Evolutionary conservation across 2,888 invertebrate species (phyloP).

Genomic region (Lasioglossum figueresi): DNA sequence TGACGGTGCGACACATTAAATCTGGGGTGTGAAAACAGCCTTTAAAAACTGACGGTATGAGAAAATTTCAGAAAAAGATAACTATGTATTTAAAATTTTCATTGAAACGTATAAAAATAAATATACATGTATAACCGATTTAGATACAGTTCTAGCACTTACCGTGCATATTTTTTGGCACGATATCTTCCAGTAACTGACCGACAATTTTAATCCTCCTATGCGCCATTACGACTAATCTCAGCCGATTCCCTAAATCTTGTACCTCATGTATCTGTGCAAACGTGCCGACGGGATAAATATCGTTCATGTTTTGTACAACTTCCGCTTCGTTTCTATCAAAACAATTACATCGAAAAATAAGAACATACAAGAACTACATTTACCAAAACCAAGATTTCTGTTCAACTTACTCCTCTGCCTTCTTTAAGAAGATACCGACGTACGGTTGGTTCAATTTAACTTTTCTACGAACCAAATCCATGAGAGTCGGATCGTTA

Average conservation of each 20-base stretch:
- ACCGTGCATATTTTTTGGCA: constrained; percentile 86
- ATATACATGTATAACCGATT: constrained; percentile 7
- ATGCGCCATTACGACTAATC: constrained; percentile 98
- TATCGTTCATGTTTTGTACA: constrained; percentile 92
- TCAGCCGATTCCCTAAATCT: constrained; percentile 94
- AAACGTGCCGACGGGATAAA: constrained; percentile 96
- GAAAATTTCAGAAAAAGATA: neutral
- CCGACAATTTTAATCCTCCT: constrained; percentile 92
- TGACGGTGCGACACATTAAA: neutral
- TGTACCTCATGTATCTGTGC: constrained; percentile 99
- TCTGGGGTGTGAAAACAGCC: neutral
- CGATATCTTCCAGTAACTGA: constrained; percentile 90
- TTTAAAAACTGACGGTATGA: neutral
- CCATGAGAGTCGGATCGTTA: constrained; percentile 93
- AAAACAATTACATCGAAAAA: constrained; percentile 17
- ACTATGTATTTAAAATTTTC: neutral
- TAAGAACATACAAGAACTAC: neutral
- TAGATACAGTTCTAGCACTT: constrained; percentile 73
- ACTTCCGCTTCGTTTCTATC: constrained; percentile 92
- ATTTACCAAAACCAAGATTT: neutral
- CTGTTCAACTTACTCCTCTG: constrained; percentile 88
- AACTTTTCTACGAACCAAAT: constrained; percentile 96
- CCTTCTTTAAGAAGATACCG: constrained; percentile 97
- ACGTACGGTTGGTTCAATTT: constrained; percentile 98
- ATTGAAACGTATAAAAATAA: neutral